Evolutionary conservation across 2,888 invertebrate genomes (phyloP).

Genomic region (Andrena camellia): DNA sequence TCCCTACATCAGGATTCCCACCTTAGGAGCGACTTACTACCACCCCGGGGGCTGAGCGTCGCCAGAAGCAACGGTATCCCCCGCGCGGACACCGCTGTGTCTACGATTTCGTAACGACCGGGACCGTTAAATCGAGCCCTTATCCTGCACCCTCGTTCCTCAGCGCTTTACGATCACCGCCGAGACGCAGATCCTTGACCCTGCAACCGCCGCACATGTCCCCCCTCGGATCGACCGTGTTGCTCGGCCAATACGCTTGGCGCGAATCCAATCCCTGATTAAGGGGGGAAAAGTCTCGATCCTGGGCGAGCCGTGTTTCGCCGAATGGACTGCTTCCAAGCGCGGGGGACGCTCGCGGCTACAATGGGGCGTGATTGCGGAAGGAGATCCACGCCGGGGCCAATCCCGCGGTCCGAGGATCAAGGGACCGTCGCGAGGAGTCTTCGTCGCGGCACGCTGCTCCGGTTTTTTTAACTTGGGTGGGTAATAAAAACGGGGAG

Average conservation of each 20-base stretch:
- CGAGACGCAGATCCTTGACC: constrained; percentile 49
- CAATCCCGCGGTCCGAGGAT: constrained; percentile 17
- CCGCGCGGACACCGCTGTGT: neutral
- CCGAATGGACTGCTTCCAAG: constrained; percentile 49
- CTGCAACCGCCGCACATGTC: constrained; percentile 3
- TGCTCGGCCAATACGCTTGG: constrained; percentile 53
- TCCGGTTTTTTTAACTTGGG: neutral
- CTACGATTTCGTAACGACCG: neutral
- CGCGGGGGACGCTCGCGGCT: constrained; percentile 4
- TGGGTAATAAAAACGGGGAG: neutral
- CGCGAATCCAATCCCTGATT: constrained; percentile 56
- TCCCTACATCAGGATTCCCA: no score
- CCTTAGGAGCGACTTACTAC: no score
- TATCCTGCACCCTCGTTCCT: neutral
- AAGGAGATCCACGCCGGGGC: constrained; percentile 8
- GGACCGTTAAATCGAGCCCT: neutral
- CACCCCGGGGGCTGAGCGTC: neutral
- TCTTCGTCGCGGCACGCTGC: neutral
- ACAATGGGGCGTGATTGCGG: constrained; percentile 47
- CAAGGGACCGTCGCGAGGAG: neutral
- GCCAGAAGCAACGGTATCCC: neutral
- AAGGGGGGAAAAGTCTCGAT: constrained; percentile 44
- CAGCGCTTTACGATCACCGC: constrained; percentile 1
- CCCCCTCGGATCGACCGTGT: constrained; percentile 16
- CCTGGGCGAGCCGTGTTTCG: constrained; percentile 24